Evolutionary conservation across 2,888 invertebrate species (phyloP), one percentile per base, ranked within the genome.

Genomic region (Clusia tigrina): DNA sequence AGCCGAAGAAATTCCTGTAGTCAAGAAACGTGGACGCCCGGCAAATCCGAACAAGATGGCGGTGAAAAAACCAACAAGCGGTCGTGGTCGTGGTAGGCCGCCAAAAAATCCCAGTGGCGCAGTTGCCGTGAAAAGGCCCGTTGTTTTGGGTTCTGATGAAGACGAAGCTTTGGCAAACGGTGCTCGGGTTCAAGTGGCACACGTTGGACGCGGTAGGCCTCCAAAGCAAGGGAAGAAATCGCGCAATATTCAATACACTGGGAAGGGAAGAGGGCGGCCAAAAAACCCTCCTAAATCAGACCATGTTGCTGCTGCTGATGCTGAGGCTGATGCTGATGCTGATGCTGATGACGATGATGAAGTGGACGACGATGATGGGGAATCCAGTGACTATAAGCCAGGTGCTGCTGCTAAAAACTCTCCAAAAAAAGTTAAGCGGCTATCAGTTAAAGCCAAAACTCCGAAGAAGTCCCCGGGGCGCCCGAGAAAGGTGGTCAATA

Each of bases 11-110:
- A 48, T 52, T 6, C 38, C 58, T 2, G 58, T 65, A 15, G 63
- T 68, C 12, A 78, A 76, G 67, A 80, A 79, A 53, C 77, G 79
- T 38, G 79, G 79, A 15, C 77, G 79, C 22, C 77, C 79, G 5
- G 15, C 76, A 2, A 71, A 74, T 57, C 58, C 63, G 6, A 70
- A 72, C 20, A 68, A 69, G 46, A 63, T 61, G 18, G 65, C 67
- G 58, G 67, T 64, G 58, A 64, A 67, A 56, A 67, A 64, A 58
- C n/a, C 5, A n/a, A 3, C 18, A 2, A 58, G 54, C 23, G 68
- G 67, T 2, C 67, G 69, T 25, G 73, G 74, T 17, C 70, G 75
- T 23, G 77, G 77, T n/a, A 62, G 74, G 25, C 76, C 70, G 10
- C 24, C 70, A 54, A 79, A 72, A 58, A 55, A 18, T 2, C 42